phyloP scores from a whole-genome alignment of 2,888 invertebrate genomes.

The Oligia latruncula region DNA sequence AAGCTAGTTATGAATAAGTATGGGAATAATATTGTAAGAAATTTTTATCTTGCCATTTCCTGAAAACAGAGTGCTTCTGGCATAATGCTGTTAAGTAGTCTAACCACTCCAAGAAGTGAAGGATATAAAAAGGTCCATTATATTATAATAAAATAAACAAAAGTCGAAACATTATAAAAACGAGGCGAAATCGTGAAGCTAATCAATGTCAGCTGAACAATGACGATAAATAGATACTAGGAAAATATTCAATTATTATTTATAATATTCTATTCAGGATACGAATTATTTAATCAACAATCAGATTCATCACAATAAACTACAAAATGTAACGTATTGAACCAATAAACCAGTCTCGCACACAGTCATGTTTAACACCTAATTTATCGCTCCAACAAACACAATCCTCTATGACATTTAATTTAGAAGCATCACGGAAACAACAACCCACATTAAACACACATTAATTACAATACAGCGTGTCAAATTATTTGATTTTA shows the following conservation, averaged over 20 bases:
- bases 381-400: conserved; percentile 44
- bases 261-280: no score
- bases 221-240: not conserved
- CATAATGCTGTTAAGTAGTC: no score
- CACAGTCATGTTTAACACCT: conserved; percentile 21
- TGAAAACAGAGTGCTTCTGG: no score
- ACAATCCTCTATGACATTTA: conserved; percentile 37
- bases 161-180: no score
- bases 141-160: no score
- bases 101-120: no score
- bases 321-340: not conserved
- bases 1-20: no score
- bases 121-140: no score
- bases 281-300: not conserved
- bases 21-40: no score
- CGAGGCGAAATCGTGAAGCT: not conserved
- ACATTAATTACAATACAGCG: conserved; percentile 15
- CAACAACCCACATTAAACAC: conserved; percentile 48
- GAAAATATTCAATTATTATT: not conserved
- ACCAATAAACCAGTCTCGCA: conserved; percentile 14
- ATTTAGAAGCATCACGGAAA: conserved; percentile 49
- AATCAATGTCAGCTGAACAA: not conserved
- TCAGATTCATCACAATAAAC: not conserved
- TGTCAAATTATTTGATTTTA: not conserved
- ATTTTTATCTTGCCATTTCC: no score